Conservation (phyloP, 2,888 invertebrate species). For the Bugula neritina region DNA sequence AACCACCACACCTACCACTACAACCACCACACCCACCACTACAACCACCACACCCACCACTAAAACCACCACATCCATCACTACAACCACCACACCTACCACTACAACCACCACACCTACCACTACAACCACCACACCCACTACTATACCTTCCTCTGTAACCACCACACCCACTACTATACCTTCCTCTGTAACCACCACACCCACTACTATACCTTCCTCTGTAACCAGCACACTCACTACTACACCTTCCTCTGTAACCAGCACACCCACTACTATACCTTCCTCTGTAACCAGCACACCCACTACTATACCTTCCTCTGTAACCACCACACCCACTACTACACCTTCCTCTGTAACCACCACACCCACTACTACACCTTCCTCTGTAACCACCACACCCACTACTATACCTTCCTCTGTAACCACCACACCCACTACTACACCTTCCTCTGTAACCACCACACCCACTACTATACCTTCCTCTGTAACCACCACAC, state of each 20-base stretch:
- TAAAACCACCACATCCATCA: not conserved
- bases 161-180: not conserved
- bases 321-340: not conserved
- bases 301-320: not conserved
- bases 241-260: not conserved
- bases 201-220: not conserved
- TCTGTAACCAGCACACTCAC: not conserved
- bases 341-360: not conserved
- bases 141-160: not conserved
- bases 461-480: not conserved
- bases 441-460: not conserved
- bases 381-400: not conserved
- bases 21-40: not conserved
- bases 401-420: not conserved
- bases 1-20: not conserved
- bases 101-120: not conserved
- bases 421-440: not conserved
- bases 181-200: not conserved
- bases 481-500: not conserved
- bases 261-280: not conserved
- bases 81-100: not conserved
- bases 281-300: not conserved
- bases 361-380: not conserved
- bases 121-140: not conserved
- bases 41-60: not conserved